Evolutionary conservation across 2,113 vertebrate species (phyloP).

Genomic region (Malurus elegans): DNA sequence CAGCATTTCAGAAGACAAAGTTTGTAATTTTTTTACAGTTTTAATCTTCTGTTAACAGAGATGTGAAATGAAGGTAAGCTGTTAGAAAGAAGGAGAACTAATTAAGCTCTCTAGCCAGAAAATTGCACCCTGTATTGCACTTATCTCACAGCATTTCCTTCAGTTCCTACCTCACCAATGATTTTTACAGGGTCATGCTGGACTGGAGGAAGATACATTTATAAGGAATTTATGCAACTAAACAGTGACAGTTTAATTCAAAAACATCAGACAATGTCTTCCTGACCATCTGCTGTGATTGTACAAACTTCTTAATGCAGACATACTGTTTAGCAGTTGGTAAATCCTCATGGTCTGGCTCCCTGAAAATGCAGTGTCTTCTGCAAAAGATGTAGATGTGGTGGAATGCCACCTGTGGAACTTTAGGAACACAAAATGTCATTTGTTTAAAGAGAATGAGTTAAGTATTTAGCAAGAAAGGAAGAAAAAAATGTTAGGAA

Average conservation of each 20-base stretch:
- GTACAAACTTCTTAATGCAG: not conserved
- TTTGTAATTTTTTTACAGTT: not conserved
- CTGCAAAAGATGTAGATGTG: not conserved
- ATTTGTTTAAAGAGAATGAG: not conserved
- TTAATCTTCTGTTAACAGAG: not conserved
- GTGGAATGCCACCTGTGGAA: not conserved
- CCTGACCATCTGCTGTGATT: not conserved
- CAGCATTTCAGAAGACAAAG: not conserved
- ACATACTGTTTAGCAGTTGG: not conserved
- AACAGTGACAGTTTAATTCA: not conserved
- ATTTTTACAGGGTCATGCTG: not conserved
- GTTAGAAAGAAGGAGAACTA: not conserved
- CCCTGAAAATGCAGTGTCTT: not conserved
- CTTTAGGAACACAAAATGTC: not conserved
- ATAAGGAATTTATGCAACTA: not conserved
- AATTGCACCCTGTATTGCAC: not conserved
- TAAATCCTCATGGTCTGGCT: not conserved
- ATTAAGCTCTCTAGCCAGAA: not conserved
- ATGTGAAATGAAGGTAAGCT: not conserved
- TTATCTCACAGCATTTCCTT: not conserved
- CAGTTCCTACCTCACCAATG: not conserved
- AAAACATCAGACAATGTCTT: not conserved
- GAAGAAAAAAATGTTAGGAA: not conserved
- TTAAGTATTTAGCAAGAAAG: not conserved
- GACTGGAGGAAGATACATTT: not conserved